These are phyloP conservation scores for Numida meleagris DNA, from an alignment of 2,113 vertebrate genomes.

Conservation along the genomic window DNA sequence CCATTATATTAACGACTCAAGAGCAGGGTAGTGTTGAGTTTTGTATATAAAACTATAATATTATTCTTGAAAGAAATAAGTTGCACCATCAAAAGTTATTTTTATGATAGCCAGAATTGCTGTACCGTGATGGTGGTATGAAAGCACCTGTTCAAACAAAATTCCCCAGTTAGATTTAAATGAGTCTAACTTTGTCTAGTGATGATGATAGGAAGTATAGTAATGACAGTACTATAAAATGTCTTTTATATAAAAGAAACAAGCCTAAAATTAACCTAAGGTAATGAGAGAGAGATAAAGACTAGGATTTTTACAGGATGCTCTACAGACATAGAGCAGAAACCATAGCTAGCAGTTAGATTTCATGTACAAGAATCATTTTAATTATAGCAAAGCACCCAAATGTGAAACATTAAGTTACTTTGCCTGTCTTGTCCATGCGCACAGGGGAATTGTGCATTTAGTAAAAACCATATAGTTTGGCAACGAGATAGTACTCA, in stretches of 20 bases:
- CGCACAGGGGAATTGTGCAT: background rate
- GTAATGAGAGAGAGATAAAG: background rate
- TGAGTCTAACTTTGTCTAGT: background rate
- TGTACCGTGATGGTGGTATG: background rate
- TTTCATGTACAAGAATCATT: background rate
- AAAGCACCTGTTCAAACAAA: background rate
- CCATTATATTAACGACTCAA: background rate
- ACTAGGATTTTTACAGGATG: background rate
- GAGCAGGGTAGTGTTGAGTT: background rate
- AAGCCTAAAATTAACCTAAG: background rate
- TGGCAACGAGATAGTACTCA: background rate
- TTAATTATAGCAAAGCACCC: conserved; percentile 16
- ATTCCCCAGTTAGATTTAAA: background rate
- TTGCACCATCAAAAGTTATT: background rate
- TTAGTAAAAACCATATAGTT: background rate
- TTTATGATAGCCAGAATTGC: background rate
- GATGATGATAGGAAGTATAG: background rate
- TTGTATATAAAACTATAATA: background rate
- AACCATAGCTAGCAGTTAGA: conserved; percentile 12
- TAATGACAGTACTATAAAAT: conserved; percentile 17
- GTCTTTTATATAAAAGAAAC: background rate
- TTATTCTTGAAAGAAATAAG: background rate
- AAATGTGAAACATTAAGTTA: background rate
- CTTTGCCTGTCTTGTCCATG: background rate
- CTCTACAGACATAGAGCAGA: background rate